Evolutionary conservation across 2,888 invertebrate genomes (phyloP), one percentile per base, ranked within the genome.

Genomic region (Orgyia antiqua): DNA sequence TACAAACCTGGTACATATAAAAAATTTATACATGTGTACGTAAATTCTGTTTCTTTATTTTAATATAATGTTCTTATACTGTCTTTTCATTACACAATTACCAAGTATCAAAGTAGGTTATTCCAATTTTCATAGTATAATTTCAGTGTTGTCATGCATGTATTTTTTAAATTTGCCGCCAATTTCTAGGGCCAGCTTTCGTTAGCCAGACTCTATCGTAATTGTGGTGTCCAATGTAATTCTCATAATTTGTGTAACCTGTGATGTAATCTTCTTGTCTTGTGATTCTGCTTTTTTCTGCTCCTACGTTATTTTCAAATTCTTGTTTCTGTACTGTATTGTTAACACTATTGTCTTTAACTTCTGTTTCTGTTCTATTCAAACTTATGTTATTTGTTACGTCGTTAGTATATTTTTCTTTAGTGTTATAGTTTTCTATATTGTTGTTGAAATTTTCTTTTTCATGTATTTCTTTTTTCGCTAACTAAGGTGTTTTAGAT

Each of bases 391-490:
- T 29, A 15, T 23, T 24, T 24, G 15, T 29, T 7, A 29, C 23
- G 10, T 29, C 23, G 8, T 29, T 10, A 23, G 23, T 17, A 29
- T 3, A 13, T 23, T 21, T 23, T 29, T 15, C 29, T 24, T 29
- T 13, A 29, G 24, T 36, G 21, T 39, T 18, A 9, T 33, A 34
- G 18, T 29, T 27, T 30, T 25, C 24, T 39, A 31, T 23, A 9
- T 13, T 20, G 7, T 25, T 26, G n/a, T 15, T 3, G 10, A 26
- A 26, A 13, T 4, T 13, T 29, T 13, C 6, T 28, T 10, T 13
- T 36, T n/a, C n/a, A n/a, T n/a, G n/a, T n/a, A n/a, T n/a, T n/a
- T 36, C 32, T 32, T 31, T 32, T 29, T 17, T 26, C 26, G 21
- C 29, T 21, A 36, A 26, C 27, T 31, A 24, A 10, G 18, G 13